Evolutionary conservation across 92 coral and sea anemone species (phyloP), one percentile per base, ranked within the genome.

Genomic region (Porites divaricata): DNA sequence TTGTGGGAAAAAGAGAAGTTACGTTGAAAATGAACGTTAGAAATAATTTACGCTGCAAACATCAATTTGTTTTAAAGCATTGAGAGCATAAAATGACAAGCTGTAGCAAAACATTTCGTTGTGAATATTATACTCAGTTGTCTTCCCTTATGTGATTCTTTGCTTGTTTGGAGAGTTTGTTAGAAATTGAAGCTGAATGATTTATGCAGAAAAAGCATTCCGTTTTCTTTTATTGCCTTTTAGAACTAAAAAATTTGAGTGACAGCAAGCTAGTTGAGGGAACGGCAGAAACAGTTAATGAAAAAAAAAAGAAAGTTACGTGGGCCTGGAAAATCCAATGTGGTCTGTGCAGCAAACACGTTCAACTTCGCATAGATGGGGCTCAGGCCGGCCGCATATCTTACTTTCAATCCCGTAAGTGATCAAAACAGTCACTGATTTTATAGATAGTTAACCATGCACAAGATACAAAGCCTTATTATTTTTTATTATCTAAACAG

Each of bases 291-390:
- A n/a, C 68, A 15, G 59, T 75, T 13, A 77, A 35, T 68, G 45
- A 23, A 26, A 77, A 67, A 35, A 78, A 85, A 50, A 74, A 80
- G 67, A 70, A 54, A 50, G 79, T 87, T 72, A 28, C 67, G 21
- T 86, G 90, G 85, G 79, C 81, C 52, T 86, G 90, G 90, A 86
- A 86, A 62, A 77, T 86, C 66, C 64, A 78, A 75, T 86, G 90
- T 62, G 90, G 90, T 48, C 77, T 84, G 48, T 84, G 88, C 45
- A 51, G 49, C 19, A 74, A 84, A 6, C 20, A 41, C 14, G 79
- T 68, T 25, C 79, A 64, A 67, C 81, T 84, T 49, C 83, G 83
- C 12, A 24, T 67, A 49, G 83, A 84, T 75, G 74, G 74, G 1
- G 51, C 63, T 51, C 26, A 50, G 22, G 53, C 64, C 24, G 76